Evolutionary conservation across 2,888 invertebrate genomes (phyloP).

Genomic region (Hirtodrosophila trivittata): DNA sequence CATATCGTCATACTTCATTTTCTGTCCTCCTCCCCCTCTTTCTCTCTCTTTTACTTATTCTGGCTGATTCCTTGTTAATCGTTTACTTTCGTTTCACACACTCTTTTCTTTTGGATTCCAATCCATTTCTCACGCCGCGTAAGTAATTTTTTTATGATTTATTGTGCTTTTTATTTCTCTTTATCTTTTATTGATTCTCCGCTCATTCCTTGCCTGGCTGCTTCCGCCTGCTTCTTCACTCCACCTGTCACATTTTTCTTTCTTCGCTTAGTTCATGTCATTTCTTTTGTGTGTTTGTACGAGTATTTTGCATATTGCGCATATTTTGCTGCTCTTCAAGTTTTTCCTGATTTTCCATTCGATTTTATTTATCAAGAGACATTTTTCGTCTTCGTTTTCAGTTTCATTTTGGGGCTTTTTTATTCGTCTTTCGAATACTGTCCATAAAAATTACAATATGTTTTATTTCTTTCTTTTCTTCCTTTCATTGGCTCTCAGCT

Average conservation of each 20-base stretch:
- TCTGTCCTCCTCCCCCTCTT: background rate
- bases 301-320: constrained; percentile 66
- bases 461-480: constrained; percentile 18
- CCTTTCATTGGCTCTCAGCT: constrained; percentile 50
- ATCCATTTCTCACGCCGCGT: constrained; percentile 54
- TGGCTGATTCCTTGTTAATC: constrained; percentile 10
- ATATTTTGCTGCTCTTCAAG: constrained; percentile 53
- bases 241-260: constrained; percentile 26
- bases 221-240: constrained; percentile 27
- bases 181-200: constrained; percentile 42
- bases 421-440: no score
- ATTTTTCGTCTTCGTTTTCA: constrained; percentile 35
- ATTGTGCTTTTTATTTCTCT: constrained; percentile 28
- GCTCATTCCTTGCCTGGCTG: constrained; percentile 1
- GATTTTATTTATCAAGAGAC: constrained; percentile 42
- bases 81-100: constrained; percentile 30
- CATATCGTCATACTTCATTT: background rate
- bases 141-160: constrained; percentile 50
- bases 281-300: constrained; percentile 27
- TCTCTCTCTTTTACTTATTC: constrained; percentile 20
- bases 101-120: constrained; percentile 26
- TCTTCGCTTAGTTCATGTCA: constrained; percentile 11
- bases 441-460: constrained; percentile 29
- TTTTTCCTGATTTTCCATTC: constrained; percentile 62
- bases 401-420: constrained; percentile 6